Percentiles rank a stretch among this genome's conserved stretches.
Conservation (phyloP, 2,888 invertebrate genomes). For the Folsomia candida region DNA sequence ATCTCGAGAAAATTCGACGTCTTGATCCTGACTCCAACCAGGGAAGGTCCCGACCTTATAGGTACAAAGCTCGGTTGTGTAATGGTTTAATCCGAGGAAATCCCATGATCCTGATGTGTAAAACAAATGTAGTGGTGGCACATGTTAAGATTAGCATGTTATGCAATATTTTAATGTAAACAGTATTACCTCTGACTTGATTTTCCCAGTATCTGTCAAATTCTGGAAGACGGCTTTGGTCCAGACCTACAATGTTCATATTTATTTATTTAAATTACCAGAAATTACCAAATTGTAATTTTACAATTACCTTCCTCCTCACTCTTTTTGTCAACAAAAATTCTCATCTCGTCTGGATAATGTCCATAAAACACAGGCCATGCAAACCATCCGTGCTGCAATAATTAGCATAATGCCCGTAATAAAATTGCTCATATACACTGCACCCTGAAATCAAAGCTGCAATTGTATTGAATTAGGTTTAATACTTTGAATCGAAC, state of each 20-base stretch:
- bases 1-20: conserved; percentile 23
- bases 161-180: too few relatives aligned
- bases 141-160: too few relatives aligned
- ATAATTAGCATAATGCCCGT: too few relatives aligned
- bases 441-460: too few relatives aligned
- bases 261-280: too few relatives aligned
- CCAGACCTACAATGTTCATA: not conserved
- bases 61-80: conserved; percentile 51
- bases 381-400: conserved; percentile 54
- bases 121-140: too few relatives aligned
- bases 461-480: too few relatives aligned
- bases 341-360: conserved; percentile 53
- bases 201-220: not conserved
- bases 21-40: conserved; percentile 26
- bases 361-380: conserved; percentile 51
- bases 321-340: conserved; percentile 52
- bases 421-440: too few relatives aligned
- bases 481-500: conserved; percentile 44
- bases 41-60: not conserved
- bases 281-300: too few relatives aligned
- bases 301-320: conserved; percentile 51
- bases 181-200: not conserved
- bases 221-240: not conserved
- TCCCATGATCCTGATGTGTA: conserved; percentile 54
- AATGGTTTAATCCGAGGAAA: conserved; percentile 56